These are phyloP conservation scores for Gallinago paraguaiae DNA, from an alignment of 2,113 vertebrate genomes.

Conservation along the genomic window DNA sequence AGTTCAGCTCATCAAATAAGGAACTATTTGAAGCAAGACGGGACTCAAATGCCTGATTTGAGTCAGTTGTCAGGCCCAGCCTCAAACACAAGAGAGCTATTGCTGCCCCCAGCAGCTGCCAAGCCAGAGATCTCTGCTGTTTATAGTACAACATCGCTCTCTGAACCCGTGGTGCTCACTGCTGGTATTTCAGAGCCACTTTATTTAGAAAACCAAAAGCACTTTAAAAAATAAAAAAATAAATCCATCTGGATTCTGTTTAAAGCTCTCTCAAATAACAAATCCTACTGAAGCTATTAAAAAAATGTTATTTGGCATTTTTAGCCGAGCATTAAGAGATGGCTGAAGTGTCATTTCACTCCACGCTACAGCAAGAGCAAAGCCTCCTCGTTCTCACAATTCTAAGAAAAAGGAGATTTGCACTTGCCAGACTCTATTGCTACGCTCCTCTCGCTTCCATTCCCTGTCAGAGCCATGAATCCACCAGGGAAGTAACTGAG, in stretches of 20 bases:
- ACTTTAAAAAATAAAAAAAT: neutral
- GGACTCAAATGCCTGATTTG: neutral
- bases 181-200: neutral
- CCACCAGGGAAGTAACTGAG: neutral
- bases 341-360: fast-evolving
- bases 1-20: neutral
- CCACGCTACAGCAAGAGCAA: fast-evolving
- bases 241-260: neutral
- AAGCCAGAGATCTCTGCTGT: slow-evolving; percentile 38
- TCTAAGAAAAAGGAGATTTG: neutral
- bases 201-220: neutral
- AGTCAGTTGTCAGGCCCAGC: neutral
- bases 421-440: neutral
- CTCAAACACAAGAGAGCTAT: neutral
- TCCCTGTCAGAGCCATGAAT: neutral
- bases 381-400: neutral
- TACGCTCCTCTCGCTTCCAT: neutral
- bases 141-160: neutral
- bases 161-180: neutral
- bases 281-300: neutral
- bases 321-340: neutral
- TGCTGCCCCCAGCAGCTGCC: slow-evolving; percentile 34
- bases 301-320: neutral
- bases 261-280: neutral
- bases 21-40: neutral